These are phyloP conservation scores for Synanthedon myopaeformis DNA, from an alignment of 2,888 invertebrate genomes.

Conservation along the genomic window DNA sequence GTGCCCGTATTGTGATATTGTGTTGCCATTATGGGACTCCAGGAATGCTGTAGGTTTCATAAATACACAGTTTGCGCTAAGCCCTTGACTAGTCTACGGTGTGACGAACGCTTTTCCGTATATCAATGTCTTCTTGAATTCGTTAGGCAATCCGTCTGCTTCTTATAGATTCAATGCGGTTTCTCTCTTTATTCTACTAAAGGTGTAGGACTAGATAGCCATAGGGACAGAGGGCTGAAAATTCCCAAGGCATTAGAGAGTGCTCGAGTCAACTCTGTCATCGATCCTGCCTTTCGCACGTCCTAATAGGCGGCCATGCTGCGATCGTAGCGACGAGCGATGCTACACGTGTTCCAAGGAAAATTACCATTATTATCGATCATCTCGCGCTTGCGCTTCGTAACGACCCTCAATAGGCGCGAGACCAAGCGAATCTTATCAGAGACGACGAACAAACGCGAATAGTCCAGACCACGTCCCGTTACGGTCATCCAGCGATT, in stretches of 20 bases:
- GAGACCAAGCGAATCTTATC: conserved; percentile 49
- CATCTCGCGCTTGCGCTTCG: conserved; percentile 57
- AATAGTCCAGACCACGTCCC: conserved; percentile 24
- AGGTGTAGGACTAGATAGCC: background rate
- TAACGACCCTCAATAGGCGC: conserved; percentile 63
- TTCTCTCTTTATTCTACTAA: too few species aligned
- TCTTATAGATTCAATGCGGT: too few species aligned
- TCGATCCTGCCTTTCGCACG: conserved; percentile 39
- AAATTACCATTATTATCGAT: conserved; percentile 72
- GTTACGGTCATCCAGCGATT: conserved; percentile 38
- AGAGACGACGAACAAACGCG: conserved; percentile 16
- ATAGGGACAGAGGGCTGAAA: conserved; percentile 12
- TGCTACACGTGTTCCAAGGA: conserved; percentile 58
- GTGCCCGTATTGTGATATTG: conserved; percentile 69
- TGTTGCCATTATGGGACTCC: conserved; percentile 65
- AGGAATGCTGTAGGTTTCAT: conserved; percentile 52
- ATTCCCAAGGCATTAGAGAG: conserved; percentile 9
- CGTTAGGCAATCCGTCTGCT: too few species aligned
- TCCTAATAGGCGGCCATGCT: conserved; percentile 41
- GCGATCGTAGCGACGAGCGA: conserved; percentile 51
- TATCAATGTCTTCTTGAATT: background rate
- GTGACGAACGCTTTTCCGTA: background rate
- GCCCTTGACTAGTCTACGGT: background rate
- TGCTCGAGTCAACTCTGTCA: conserved; percentile 40
- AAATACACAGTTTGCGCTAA: conserved; percentile 43